Evolutionary conservation across 2,113 vertebrate genomes (phyloP).

Genomic region (Toxotes jaculatrix): DNA sequence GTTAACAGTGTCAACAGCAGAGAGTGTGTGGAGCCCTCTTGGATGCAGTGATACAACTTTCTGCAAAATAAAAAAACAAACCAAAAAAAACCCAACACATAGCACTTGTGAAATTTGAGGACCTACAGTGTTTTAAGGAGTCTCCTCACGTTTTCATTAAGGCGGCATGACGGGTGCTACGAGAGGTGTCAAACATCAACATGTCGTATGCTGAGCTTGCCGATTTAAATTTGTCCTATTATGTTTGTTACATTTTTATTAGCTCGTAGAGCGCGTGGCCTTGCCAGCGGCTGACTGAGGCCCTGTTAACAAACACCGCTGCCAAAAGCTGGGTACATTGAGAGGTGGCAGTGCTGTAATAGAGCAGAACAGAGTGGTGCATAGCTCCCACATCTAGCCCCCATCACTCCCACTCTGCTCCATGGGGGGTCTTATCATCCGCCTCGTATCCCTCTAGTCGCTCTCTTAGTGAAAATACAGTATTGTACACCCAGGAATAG

Average conservation of each 20-base stretch:
- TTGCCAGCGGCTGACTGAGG: conserved; percentile 62
- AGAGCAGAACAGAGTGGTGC: conserved; percentile 38
- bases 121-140: conserved; percentile 39
- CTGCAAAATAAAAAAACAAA: not conserved
- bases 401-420: conserved; percentile 45
- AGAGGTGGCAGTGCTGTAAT: conserved; percentile 22
- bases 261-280: conserved; percentile 61
- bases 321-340: conserved; percentile 42
- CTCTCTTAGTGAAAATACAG: conserved; percentile 25
- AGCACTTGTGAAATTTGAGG: conserved; percentile 7
- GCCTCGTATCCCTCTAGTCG: conserved; percentile 11
- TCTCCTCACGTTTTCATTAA: conserved; percentile 68
- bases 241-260: conserved; percentile 76
- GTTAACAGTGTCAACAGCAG: conserved; percentile 25
- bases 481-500: conserved; percentile 9
- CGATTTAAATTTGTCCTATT: conserved; percentile 64
- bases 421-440: conserved; percentile 50
- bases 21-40: not conserved
- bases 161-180: conserved; percentile 35
- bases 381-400: conserved; percentile 39
- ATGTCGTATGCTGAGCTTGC: conserved; percentile 71
- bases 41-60: not conserved
- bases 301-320: conserved; percentile 69
- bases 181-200: conserved; percentile 68
- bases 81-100: not conserved